phyloP scores from a whole-genome alignment of 1,140 invertebrate species.

The Scaptomyza hsui region DNA sequence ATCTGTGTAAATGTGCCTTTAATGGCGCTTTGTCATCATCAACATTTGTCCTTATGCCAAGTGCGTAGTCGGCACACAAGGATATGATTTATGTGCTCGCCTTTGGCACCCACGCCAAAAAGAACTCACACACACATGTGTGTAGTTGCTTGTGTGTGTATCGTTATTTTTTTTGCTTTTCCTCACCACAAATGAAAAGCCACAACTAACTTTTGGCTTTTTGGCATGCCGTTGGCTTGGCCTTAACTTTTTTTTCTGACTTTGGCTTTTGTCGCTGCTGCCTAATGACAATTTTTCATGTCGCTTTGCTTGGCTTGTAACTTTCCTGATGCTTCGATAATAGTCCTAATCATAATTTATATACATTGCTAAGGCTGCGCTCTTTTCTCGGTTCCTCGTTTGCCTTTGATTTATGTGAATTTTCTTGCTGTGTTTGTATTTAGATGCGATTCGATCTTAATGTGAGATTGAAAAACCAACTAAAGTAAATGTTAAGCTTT shows the following conservation, averaged over 20 bases:
- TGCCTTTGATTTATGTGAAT: slow-evolving; percentile 60
- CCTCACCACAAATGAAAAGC: slow-evolving; percentile 50
- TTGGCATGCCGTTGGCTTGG: slow-evolving; percentile 26
- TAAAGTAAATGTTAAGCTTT: slow-evolving; percentile 6
- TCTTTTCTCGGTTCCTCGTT: slow-evolving; percentile 1
- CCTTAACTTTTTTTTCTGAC: slow-evolving; percentile 18
- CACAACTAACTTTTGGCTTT: slow-evolving; percentile 59
- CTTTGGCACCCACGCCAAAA: slow-evolving; percentile 48
- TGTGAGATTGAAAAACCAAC: slow-evolving; percentile 1
- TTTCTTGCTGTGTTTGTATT: slow-evolving; percentile 17
- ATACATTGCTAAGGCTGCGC: slow-evolving; percentile 34
- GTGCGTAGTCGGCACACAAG: slow-evolving; percentile 67
- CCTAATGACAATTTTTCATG: slow-evolving; percentile 79
- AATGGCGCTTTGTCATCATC: slow-evolving; percentile 82
- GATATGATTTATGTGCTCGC: slow-evolving; percentile 72
- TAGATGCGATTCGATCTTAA: slow-evolving; percentile 48
- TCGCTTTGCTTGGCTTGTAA: slow-evolving; percentile 43
- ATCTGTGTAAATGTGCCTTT: slow-evolving; percentile 73
- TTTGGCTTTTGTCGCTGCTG: slow-evolving; percentile 28
- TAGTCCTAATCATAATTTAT: slow-evolving; percentile 78
- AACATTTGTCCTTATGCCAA: slow-evolving; percentile 78
- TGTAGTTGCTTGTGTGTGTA: slow-evolving; percentile 34
- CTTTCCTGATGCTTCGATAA: slow-evolving; percentile 59
- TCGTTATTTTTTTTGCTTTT: slow-evolving; percentile 23
- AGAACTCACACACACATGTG: slow-evolving; percentile 34